Base-by-base conservation (phyloP, 2,888 invertebrate genomes). In the Thereva unica region DNA sequence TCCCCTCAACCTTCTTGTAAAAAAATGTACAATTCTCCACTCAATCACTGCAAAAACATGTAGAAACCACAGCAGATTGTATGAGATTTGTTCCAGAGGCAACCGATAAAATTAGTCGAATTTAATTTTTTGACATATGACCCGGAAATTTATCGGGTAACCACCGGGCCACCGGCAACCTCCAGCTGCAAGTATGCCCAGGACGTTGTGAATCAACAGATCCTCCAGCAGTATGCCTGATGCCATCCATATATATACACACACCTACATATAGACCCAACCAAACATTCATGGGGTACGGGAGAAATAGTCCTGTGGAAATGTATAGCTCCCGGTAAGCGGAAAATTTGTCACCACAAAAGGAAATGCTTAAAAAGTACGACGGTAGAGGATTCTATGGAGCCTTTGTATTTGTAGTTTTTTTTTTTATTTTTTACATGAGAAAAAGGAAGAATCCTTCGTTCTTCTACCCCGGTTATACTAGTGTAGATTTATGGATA, bases 111-210 rank as follows among this genome's bases (percentile, higher is more conserved):
- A 63, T 63, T 63, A 63, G 63, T 63, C 41, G 63, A 50, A 63
- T 63, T 63, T 63, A 50, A 63, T 63, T 52, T 63, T 63, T 63
- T 63, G 63, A 63, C 63, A 63, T 63, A 63, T 63, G 63, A 63
- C 63, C 52, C 63, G 63, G 52, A 63, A 63, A 63, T 63, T 52
- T 63, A 52, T 63, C 42, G 41, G 63, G 63, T 41, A 52, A 52
- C 63, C 52, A 63, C 52, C 23, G 49, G 52, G 23, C 23, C 23
- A 23, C 23, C 23, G 23, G 23, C 23, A 23, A 23, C 23, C 23
- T 23, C 50, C 49, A 38, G 42, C 52, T 52, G 5, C 38, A 52
- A 63, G 63, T 52, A 52, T 34, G 63, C 45, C 50, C 35, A 35
- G 50, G 50, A 50, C 61, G 50, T 61, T 49, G 34, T 41, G 42